Conservation (phyloP, 2,888 invertebrate genomes). For the Scrobipalpa atriplicella region DNA sequence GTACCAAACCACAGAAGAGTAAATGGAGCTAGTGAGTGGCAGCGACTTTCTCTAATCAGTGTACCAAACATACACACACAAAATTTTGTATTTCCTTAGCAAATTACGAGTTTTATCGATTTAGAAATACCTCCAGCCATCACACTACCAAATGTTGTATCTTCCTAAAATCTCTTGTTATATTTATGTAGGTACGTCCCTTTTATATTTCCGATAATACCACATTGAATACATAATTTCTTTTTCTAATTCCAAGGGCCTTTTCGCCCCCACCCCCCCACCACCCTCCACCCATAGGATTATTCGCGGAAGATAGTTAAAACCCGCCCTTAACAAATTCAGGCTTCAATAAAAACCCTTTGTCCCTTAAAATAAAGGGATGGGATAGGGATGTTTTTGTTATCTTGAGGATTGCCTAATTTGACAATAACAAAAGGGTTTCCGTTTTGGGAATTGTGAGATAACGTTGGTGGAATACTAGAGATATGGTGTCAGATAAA, state of each 20-base stretch:
- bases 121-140: too few species aligned
- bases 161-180: too few species aligned
- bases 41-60: too few species aligned
- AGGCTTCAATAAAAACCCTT: slow-evolving; percentile 76
- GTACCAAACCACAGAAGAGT: too few species aligned
- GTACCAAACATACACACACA: too few species aligned
- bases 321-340: slow-evolving; percentile 76
- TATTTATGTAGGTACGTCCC: too few species aligned
- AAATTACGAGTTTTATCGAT: too few species aligned
- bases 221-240: background rate
- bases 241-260: slow-evolving; percentile 17
- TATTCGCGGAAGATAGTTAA: slow-evolving; percentile 79
- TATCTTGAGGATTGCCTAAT: slow-evolving; percentile 83
- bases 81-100: too few species aligned
- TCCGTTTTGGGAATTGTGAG: slow-evolving; percentile 70
- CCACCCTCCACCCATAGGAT: slow-evolving; percentile 56
- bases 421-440: slow-evolving; percentile 81
- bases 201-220: background rate
- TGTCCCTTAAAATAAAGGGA: slow-evolving; percentile 73
- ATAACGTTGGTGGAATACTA: background rate
- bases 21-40: too few species aligned
- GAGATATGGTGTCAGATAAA: slow-evolving; percentile 38
- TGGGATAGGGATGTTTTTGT: slow-evolving; percentile 68
- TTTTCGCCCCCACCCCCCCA: slow-evolving; percentile 34
- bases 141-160: too few species aligned